Base-by-base conservation (phyloP, 2,888 invertebrate genomes). In the Lysandra coridon region DNA sequence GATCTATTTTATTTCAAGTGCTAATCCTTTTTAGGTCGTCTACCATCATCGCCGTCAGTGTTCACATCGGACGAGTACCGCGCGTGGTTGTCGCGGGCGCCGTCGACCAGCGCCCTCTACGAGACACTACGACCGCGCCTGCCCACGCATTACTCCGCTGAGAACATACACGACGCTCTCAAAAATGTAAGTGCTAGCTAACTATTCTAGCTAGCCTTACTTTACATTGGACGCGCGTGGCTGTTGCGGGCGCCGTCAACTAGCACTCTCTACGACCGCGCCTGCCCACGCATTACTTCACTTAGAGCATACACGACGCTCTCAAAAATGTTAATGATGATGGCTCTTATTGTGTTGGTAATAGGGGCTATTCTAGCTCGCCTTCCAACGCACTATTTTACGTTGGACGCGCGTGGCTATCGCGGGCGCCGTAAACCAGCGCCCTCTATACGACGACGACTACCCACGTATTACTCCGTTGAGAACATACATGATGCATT, bases 171-270 rank as follows among this genome's bases (percentile, higher is more conserved):
- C 83, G 97, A 97, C 84, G 97, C 97, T 78, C 95, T 97, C 74
- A 97, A 97, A 91, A 97, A 98, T 92, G 23, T 23, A 23, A 23
- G 23, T 23, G n/a, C n/a, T n/a, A n/a, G n/a, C n/a, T n/a, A 23
- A 0, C 23, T 23, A 23, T 23, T 23, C 23, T 23, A 23, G 23
- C 23, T 23, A 23, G 23, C 23, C 23, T 23, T 23, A 23, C 23
- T 98, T 98, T 94, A 98, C 98, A 83, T 97, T 98, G 87, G 98
- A 98, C 92, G 98, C 83, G 98, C 98, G 84, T 99, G 99, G 99
- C 92, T 99, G 87, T 97, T 98, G 82, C 96, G 98, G 78, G 97
- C 98, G 12, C 98, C 98, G 0, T 98, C 98, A 81, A 98, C 98
- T 80, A 98, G 98, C 83, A 98, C 98, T 69, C 97, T 98, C 84